Evolutionary conservation across 2,113 vertebrate species (phyloP).

Genomic region (Datnioides undecimradiatus): DNA sequence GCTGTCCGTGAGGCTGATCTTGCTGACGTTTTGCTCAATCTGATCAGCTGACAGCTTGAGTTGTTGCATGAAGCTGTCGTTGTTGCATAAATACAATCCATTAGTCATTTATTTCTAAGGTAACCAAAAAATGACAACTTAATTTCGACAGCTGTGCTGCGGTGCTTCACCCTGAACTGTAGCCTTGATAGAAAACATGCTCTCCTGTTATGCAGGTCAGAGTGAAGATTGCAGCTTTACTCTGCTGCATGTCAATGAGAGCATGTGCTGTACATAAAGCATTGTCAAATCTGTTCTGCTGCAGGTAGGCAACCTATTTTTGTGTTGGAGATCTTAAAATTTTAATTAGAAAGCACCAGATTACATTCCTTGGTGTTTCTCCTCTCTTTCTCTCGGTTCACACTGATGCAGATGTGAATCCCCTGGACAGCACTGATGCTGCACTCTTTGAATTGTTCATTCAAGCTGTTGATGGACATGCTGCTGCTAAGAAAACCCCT

Average conservation of each 20-base stretch:
- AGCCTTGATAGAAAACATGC: constrained; percentile 25
- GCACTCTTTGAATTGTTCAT: constrained; percentile 46
- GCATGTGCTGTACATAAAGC: constrained; percentile 31
- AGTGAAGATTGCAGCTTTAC: constrained; percentile 43
- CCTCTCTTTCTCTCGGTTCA: constrained; percentile 28
- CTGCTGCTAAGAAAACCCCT: constrained; percentile 42
- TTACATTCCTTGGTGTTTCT: constrained; percentile 38
- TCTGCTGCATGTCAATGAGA: constrained; percentile 67
- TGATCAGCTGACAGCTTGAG: constrained; percentile 19
- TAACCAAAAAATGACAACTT: constrained; percentile 3
- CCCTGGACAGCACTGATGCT: constrained; percentile 24
- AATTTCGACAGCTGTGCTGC: constrained; percentile 25
- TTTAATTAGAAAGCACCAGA: constrained; percentile 61
- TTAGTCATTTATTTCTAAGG: constrained; percentile 8
- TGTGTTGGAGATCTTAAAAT: constrained; percentile 46
- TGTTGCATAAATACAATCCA: constrained; percentile 27
- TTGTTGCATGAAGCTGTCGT: constrained; percentile 16
- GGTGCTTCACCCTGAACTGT: constrained; percentile 22
- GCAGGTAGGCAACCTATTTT: constrained; percentile 61
- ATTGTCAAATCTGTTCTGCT: constrained; percentile 32
- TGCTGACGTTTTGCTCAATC: not conserved
- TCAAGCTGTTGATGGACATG: constrained; percentile 25
- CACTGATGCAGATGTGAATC: constrained; percentile 54
- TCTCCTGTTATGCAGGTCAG: constrained; percentile 53
- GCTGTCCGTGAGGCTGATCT: constrained; percentile 71